phyloP scores from a whole-genome alignment of 1,140 invertebrate genomes.

The Papilio polytes region DNA sequence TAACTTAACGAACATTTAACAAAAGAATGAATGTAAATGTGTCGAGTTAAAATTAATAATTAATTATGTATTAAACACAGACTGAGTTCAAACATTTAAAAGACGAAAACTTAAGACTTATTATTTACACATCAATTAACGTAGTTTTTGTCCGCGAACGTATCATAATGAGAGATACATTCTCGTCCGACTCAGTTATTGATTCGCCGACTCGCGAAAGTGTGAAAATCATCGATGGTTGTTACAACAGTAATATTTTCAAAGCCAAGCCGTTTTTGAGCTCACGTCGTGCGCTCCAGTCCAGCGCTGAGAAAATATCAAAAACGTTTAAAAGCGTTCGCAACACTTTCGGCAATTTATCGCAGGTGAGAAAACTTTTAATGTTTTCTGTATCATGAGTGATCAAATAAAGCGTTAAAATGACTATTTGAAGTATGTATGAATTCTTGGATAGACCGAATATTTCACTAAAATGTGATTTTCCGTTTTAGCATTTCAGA shows the following conservation, averaged over 20 bases:
- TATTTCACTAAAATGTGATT: no score
- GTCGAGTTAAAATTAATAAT: neutral
- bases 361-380: slow-evolving; percentile 70
- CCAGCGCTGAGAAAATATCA: slow-evolving; percentile 76
- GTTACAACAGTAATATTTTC: slow-evolving; percentile 76
- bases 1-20: neutral
- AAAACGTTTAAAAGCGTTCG: slow-evolving; percentile 74
- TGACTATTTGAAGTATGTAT: neutral
- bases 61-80: neutral
- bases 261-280: slow-evolving; percentile 73
- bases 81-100: neutral
- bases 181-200: slow-evolving; percentile 69
- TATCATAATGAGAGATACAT: slow-evolving; percentile 75
- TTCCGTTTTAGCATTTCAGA: slow-evolving; percentile 69
- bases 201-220: slow-evolving; percentile 75
- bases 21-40: neutral
- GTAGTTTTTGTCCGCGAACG: neutral
- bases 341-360: slow-evolving; percentile 77
- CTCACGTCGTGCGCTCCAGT: slow-evolving; percentile 77
- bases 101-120: neutral
- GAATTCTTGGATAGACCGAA: no score
- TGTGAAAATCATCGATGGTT: slow-evolving; percentile 72
- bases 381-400: neutral
- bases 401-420: neutral
- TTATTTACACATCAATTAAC: neutral